Evolutionary conservation across 2,888 invertebrate species (phyloP), one percentile per base, ranked within the genome.

Genomic region (Nycteola revayana): DNA sequence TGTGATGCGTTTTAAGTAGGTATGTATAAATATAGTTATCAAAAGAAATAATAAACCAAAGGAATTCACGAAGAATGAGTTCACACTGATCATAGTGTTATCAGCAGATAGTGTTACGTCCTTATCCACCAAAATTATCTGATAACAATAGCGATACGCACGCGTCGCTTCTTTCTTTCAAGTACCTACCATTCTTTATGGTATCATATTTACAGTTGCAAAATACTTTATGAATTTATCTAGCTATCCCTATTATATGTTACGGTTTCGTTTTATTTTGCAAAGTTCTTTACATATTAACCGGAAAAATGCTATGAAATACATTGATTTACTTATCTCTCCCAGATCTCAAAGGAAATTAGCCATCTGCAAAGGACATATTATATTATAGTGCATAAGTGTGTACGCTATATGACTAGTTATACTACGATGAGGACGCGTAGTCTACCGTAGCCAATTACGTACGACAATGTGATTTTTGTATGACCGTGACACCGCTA

Each of bases 101-200:
- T 84, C 85, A 75, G 47, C 9, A 67, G 85, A 83, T 84, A 80
- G 62, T 60, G 51, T 56, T 55, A 62, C 60, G 60, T 64, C 63
- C 66, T 81, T 80, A 84, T 83, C 82, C 77, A 55, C 57, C 38
- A 53, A 63, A 63, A 56, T 75, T 81, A 83, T 78, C 75, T 66
- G 81, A 81, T 82, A 78, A 77, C 41, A 36, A 28, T 32, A 40
- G 42, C 49, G 37, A 49, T 49, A 46, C 35, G 45, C 37, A 50
- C 43, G 44, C 43, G 44, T 51, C 44, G 25, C 36, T 32, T 45
- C 44, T 57, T 58, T 58, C 55, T 61, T 59, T 46, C 35, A 41
- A 49, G 41, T 38, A 49, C 36, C n/a, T 38, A 49, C 17, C 21
- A 32, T 23, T 25, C 34, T 44, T 51, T 49, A n/a, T n/a, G n/a